phyloP scores from a whole-genome alignment of 2,113 vertebrate genomes.

The Corvus cornix region DNA sequence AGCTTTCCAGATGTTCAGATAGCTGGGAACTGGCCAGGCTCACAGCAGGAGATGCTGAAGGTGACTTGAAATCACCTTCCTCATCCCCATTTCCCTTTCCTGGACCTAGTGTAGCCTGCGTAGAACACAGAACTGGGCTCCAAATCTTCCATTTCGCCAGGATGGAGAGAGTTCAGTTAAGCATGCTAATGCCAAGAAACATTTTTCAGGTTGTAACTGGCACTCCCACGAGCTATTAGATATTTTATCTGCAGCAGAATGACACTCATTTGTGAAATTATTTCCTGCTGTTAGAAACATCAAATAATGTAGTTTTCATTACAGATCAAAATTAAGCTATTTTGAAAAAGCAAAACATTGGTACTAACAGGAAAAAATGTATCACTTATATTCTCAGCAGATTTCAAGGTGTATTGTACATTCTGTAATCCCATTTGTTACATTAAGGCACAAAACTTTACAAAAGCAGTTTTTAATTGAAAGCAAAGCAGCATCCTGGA shows the following conservation, averaged over 20 bases:
- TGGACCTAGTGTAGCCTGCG: neutral
- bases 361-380: slow-evolving; percentile 11
- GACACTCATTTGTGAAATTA: slow-evolving; percentile 32
- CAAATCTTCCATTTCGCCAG: neutral
- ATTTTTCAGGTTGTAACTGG: slow-evolving; percentile 25
- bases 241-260: slow-evolving; percentile 48
- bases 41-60: slow-evolving; percentile 7
- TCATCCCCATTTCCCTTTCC: slow-evolving; percentile 28
- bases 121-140: neutral
- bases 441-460: neutral
- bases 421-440: neutral
- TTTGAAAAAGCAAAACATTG: neutral
- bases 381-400: neutral
- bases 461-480: neutral
- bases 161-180: slow-evolving; percentile 5
- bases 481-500: neutral
- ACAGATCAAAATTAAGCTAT: neutral
- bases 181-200: slow-evolving; percentile 22
- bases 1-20: neutral
- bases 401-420: neutral
- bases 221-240: neutral
- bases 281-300: slow-evolving; percentile 49
- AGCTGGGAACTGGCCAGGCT: neutral
- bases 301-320: slow-evolving; percentile 39
- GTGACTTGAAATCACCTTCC: slow-evolving; percentile 20